Evolutionary conservation across 2,113 vertebrate species (phyloP), one percentile per base, ranked within the genome.

Genomic region (Microcebus ravelobensis): DNA sequence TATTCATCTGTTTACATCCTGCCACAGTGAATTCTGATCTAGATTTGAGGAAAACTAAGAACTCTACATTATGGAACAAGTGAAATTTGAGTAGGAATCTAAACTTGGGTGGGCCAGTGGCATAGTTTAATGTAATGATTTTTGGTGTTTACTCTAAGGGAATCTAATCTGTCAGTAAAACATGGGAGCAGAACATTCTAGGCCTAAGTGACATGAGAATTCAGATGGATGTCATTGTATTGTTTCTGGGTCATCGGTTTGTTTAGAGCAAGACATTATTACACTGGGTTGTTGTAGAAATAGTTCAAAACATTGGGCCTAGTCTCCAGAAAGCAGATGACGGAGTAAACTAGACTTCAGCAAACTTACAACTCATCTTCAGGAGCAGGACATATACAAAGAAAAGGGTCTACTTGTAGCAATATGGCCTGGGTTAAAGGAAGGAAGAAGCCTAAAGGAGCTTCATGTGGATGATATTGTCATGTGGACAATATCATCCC

Each of bases 381-480:
- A 17, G 27, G 31, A 87, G 36, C 10, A 90, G 15, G 5, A 12
- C 20, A 57, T 9, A 52, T 5, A 21, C 5, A 87, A 89, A 83
- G 7, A 11, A 39, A 17, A 6, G 2, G 8, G 5, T 48, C 63
- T 34, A 8, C 8, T n/a, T 48, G 0, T 13, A 59, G 13, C 0
- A 39, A 18, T 63, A 65, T 67, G 67, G 21, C 27, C 42, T 68
- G 39, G n/a, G 0, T 25, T 20, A 36, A 92, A 13, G 23, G 4
- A 67, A 17, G 21, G 5, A 5, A 65, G 31, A 20, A 39, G 13
- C 4, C 14, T 50, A 5, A 3, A 12, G 42, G 6, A 55, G 15
- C 2, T n/a, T n/a, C n/a, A n/a, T n/a, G n/a, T n/a, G n/a, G n/a
- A n/a, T n/a, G n/a, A n/a, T n/a, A n/a, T n/a, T n/a, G n/a, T 3